A percentile compares a stretch with the other conserved stretches of the same genome.
Evolutionary conservation across 2,113 vertebrate genomes (phyloP).

Genomic region (Bostrychus sinensis): DNA sequence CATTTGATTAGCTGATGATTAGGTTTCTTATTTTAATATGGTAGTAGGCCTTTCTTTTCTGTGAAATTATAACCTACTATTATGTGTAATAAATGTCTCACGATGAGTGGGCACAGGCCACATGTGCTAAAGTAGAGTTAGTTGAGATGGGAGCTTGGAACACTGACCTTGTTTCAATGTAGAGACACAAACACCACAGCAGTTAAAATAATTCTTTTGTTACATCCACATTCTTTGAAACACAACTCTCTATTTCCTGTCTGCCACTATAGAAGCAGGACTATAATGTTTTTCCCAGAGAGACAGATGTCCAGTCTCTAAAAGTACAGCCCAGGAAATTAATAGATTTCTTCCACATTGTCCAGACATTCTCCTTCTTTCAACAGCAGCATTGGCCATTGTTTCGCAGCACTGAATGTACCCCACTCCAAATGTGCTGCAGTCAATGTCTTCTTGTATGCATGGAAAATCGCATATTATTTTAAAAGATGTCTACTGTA

Average conservation of each 20-base stretch:
- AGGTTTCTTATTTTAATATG: slow-evolving; percentile 14
- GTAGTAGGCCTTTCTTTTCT: slow-evolving; percentile 24
- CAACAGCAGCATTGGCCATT: slow-evolving; percentile 3
- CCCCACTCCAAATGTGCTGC: not conserved
- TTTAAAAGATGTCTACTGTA: slow-evolving; percentile 2
- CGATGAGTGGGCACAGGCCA: slow-evolving; percentile 42
- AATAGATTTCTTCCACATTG: slow-evolving; percentile 55
- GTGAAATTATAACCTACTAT: slow-evolving; percentile 38
- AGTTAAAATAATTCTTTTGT: slow-evolving; percentile 50
- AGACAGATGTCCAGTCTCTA: slow-evolving; percentile 52
- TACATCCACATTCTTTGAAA: slow-evolving; percentile 58
- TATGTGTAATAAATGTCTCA: slow-evolving; percentile 26
- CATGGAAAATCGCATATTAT: slow-evolving; percentile 31
- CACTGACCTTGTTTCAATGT: slow-evolving; percentile 55
- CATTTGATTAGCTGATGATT: slow-evolving; percentile 6
- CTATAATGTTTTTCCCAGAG: slow-evolving; percentile 72
- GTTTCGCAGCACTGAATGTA: slow-evolving; percentile 15
- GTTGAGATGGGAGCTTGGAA: slow-evolving; percentile 41
- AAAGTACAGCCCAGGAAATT: slow-evolving; percentile 57
- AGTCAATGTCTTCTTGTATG: not conserved
- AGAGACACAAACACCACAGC: slow-evolving; percentile 12
- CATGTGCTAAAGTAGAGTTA: slow-evolving; percentile 62
- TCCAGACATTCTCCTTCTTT: slow-evolving; percentile 36
- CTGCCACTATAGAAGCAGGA: slow-evolving; percentile 35
- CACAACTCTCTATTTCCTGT: slow-evolving; percentile 57